Percentiles rank a stretch among this genome's conserved stretches.
These are phyloP conservation scores for Aradophagus sp. DNA, from an alignment of 1,140 invertebrate species.

Conservation along the genomic window DNA sequence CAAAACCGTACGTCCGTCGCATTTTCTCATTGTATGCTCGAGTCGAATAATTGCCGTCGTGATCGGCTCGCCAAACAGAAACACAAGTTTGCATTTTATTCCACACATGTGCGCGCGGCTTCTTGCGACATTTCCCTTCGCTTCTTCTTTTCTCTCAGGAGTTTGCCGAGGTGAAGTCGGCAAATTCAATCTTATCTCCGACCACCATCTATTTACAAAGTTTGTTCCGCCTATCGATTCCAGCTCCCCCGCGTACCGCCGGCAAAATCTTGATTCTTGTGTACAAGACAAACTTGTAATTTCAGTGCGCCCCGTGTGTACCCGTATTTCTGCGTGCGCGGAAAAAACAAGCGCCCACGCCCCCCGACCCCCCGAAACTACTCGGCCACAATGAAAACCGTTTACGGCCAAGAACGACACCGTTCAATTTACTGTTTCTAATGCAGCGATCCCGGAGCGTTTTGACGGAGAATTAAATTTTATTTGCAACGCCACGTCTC, in stretches of 20 bases:
- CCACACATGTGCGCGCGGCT: slow-evolving; percentile 11
- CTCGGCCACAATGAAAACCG: too few species aligned
- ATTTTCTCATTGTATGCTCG: slow-evolving; percentile 28
- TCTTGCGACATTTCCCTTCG: slow-evolving; percentile 27
- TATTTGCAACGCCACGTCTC: too few species aligned
- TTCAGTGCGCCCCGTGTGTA: slow-evolving; percentile 41
- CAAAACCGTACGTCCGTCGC: slow-evolving; percentile 4
- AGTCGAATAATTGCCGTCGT: slow-evolving; percentile 52
- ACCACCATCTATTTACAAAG: slow-evolving; percentile 50
- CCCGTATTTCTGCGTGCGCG: slow-evolving; percentile 14
- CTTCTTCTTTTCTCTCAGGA: slow-evolving; percentile 39
- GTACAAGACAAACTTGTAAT: slow-evolving; percentile 47
- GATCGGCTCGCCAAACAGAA: slow-evolving; percentile 42
- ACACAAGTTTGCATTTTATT: slow-evolving; percentile 42
- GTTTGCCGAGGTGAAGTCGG: slow-evolving; percentile 38
- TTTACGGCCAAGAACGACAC: too few species aligned
- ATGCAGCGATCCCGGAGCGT: too few species aligned
- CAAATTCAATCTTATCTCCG: slow-evolving; percentile 59
- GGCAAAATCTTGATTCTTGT: slow-evolving; percentile 39
- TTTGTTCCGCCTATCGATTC: slow-evolving; percentile 60
- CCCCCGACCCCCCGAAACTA: too few species aligned
- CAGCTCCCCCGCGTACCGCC: slow-evolving; percentile 20
- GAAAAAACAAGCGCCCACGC: slow-evolving; percentile 13
- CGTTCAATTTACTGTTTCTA: too few species aligned
- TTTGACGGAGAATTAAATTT: too few species aligned